A percentile compares a stretch with the other conserved stretches of the same genome.
Conservation (phyloP, 2,888 invertebrate species). For the Brachycybe producta region DNA sequence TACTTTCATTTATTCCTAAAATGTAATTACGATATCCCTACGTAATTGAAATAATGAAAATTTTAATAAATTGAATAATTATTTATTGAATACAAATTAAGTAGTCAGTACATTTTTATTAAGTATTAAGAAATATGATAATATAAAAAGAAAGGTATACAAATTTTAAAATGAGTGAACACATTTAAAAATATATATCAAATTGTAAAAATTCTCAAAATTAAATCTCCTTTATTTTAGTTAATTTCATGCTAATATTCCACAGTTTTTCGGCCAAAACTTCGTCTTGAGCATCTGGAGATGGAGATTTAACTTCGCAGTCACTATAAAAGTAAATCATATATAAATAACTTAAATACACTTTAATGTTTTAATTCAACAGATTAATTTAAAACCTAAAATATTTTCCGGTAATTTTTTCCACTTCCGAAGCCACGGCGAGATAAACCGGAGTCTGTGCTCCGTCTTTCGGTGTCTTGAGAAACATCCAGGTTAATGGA, state of each 20-base stretch:
- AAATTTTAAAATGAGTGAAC: no score
- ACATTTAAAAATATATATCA: no score
- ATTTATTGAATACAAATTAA: no score
- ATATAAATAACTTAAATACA: not conserved
- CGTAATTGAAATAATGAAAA: no score
- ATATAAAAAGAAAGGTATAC: no score
- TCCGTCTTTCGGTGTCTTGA: constrained; percentile 16
- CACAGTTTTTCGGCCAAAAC: constrained; percentile 21
- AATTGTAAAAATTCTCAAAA: no score
- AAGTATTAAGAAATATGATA: no score
- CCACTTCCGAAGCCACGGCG: constrained; percentile 16
- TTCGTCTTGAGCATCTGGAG: constrained; percentile 22
- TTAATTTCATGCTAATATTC: constrained; percentile 22
- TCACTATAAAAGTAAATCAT: constrained; percentile 14
- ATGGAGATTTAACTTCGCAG: constrained; percentile 10
- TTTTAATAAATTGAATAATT: no score
- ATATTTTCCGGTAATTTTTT: constrained; percentile 18
- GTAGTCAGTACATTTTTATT: no score
- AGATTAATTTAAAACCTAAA: constrained; percentile 14
- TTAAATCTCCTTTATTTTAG: no score
- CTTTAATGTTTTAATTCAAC: not conserved
- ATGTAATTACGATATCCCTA: no score
- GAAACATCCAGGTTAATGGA: constrained; percentile 14
- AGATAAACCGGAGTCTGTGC: constrained; percentile 18
- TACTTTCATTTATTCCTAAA: no score